Conservation (phyloP, 2,113 vertebrate genomes). For the Antechinus flavipes region DNA sequence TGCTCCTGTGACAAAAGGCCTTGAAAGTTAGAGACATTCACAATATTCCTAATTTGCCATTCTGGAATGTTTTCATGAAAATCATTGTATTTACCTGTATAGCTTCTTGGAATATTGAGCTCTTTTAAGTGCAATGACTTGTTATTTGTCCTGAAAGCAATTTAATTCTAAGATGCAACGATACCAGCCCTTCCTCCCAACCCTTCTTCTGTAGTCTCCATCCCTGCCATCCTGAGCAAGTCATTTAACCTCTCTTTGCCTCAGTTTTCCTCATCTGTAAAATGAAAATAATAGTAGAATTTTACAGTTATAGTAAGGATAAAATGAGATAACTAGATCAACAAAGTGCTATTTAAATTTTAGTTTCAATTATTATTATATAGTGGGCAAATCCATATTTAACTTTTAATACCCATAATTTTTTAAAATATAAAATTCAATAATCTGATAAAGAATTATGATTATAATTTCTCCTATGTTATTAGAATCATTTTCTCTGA, state of each 20-base stretch:
- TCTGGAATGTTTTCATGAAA: neutral
- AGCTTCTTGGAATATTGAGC: neutral
- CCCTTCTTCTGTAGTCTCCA: neutral
- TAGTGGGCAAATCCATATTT: neutral
- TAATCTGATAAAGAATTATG: neutral
- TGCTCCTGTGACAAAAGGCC: neutral
- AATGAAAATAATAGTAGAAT: neutral
- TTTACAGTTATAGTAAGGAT: neutral
- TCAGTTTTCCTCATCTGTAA: neutral
- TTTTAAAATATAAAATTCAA: neutral
- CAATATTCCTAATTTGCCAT: neutral
- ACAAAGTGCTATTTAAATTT: neutral
- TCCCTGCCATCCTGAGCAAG: neutral
- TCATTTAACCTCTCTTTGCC: neutral
- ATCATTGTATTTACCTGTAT: neutral
- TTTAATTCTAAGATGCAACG: neutral
- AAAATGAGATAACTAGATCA: neutral
- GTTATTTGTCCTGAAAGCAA: neutral
- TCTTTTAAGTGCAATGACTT: neutral
- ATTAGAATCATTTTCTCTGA: neutral
- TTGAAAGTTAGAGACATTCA: neutral
- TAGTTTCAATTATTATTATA: neutral
- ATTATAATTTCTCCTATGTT: neutral
- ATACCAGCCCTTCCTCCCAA: neutral
- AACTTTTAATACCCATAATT: neutral